These are phyloP conservation scores for Silurus glanis DNA, from an alignment of 2,113 vertebrate species.

Conservation along the genomic window DNA sequence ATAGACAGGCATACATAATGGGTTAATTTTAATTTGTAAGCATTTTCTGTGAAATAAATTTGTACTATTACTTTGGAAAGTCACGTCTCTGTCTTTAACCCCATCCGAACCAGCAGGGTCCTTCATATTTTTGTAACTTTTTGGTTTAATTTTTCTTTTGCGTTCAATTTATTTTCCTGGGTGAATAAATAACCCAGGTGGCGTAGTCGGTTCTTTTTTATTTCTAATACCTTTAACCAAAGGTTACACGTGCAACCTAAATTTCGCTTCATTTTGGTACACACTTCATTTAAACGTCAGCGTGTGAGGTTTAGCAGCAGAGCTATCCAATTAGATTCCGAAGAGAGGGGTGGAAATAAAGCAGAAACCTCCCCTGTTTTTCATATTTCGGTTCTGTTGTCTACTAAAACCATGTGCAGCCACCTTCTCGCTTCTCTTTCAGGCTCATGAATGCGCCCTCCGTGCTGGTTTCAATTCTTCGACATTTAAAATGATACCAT, in stretches of 20 bases:
- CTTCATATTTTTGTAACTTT: too few relatives aligned
- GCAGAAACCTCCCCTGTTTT: slow-evolving; percentile 17
- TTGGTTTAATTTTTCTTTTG: too few relatives aligned
- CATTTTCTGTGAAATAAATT: too few relatives aligned
- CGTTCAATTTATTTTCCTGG: too few relatives aligned
- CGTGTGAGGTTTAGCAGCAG: slow-evolving; percentile 57
- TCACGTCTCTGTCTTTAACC: too few relatives aligned
- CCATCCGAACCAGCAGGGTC: too few relatives aligned
- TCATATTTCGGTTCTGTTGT: slow-evolving; percentile 49
- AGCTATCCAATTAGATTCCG: slow-evolving; percentile 63
- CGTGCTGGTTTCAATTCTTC: slow-evolving; percentile 71
- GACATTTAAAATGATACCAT: slow-evolving; percentile 70
- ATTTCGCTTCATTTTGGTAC: slow-evolving; percentile 63
- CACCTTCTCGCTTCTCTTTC: slow-evolving; percentile 48
- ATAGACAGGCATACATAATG: too few relatives aligned
- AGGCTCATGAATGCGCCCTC: slow-evolving; percentile 60
- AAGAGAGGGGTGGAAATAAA: slow-evolving; percentile 34
- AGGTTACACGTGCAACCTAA: slow-evolving; percentile 59
- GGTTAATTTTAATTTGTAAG: too few relatives aligned
- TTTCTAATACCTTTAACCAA: too few relatives aligned
- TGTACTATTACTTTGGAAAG: too few relatives aligned
- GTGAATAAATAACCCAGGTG: too few relatives aligned
- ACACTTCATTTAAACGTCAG: slow-evolving; percentile 65
- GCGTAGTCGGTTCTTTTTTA: too few relatives aligned
- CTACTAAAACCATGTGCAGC: slow-evolving; percentile 63